Evolutionary conservation across 1,140 invertebrate genomes (phyloP), one percentile per base, ranked within the genome.

Genomic region (Dolichoris vasculosae): DNA sequence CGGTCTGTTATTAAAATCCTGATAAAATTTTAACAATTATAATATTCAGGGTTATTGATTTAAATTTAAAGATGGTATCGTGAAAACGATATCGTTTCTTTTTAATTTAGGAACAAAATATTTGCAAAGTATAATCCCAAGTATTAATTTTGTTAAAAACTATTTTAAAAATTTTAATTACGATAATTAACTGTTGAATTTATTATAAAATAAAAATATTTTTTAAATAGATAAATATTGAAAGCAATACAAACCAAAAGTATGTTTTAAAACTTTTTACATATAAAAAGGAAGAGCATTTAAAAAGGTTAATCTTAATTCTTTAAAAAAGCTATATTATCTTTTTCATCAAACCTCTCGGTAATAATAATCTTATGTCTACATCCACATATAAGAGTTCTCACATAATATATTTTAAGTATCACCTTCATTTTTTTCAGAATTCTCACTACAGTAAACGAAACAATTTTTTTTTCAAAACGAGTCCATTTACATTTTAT

Each of bases 321-420:
- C 38, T 76, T 46, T 46, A 51, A 32, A 59, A 59, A 59, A 55
- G 48, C 48, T 59, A 2, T 48, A 38, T 55, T 51, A 26, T 77
- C 59, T 80, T 67, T 80, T 80, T 67, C 78, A 80, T 80, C 23
- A 48, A 80, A 80, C 30, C 59, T 78, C 20, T 20, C 30, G 32
- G 26, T 15, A 30, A 78, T 46, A 59, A 26, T 15, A n/a, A n/a
- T n/a, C n/a, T n/a, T n/a, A 76, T 26, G 30, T 51, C 7, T 30
- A 51, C 2, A 51, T 32, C 4, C 51, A 76, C 26, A 26, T 78
- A 38, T 11, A 78, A 26, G 3, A 32, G 32, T 23, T 51, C 17
- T 59, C 59, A 26, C 26, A 26, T 20, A 46, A 59, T 78, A 78
- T 38, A 59, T 78, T 32, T 55, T 17, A 20, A 59, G 59, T 30